These are phyloP conservation scores for Mesorhabditis sp. DNA, from an alignment of 2,888 invertebrate species.

Conservation along the genomic window DNA sequence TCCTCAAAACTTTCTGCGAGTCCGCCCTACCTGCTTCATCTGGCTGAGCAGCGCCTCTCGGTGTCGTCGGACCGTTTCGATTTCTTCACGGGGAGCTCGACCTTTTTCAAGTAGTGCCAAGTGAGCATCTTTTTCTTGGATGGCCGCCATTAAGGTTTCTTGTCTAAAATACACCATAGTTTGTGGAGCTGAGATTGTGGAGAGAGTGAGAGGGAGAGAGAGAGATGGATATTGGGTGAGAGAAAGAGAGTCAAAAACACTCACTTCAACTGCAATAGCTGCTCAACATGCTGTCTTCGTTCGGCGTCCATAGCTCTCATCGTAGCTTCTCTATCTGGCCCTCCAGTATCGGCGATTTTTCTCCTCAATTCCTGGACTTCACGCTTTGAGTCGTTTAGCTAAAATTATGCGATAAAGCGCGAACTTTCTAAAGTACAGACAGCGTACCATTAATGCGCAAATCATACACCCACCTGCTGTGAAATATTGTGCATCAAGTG, in stretches of 20 bases:
- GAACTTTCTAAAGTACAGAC: background rate
- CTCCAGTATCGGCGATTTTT: constrained; percentile 54
- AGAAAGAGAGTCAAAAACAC: constrained; percentile 50
- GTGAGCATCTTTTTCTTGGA: constrained; percentile 83
- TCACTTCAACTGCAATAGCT: constrained; percentile 78
- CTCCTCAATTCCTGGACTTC: constrained; percentile 70
- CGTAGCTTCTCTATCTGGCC: constrained; percentile 67
- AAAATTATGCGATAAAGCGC: background rate
- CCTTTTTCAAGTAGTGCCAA: constrained; percentile 74
- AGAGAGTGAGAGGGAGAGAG: no score
- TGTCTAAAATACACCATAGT: constrained; percentile 65
- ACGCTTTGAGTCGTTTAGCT: constrained; percentile 61
- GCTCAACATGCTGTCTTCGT: constrained; percentile 71
- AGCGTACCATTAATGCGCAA: no score
- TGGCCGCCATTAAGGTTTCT: constrained; percentile 77
- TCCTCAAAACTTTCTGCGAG: constrained; percentile 13
- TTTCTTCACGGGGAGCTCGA: constrained; percentile 33
- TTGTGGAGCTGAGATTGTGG: no score
- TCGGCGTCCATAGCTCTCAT: constrained; percentile 68
- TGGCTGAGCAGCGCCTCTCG: constrained; percentile 40
- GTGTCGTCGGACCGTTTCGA: constrained; percentile 39
- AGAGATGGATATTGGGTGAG: background rate
- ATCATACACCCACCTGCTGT: constrained; percentile 22
- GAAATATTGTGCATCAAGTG: constrained; percentile 57
- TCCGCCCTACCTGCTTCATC: constrained; percentile 35